Conservation (phyloP, 2,113 vertebrate genomes). For the Heterotilapia buettikoferi region DNA sequence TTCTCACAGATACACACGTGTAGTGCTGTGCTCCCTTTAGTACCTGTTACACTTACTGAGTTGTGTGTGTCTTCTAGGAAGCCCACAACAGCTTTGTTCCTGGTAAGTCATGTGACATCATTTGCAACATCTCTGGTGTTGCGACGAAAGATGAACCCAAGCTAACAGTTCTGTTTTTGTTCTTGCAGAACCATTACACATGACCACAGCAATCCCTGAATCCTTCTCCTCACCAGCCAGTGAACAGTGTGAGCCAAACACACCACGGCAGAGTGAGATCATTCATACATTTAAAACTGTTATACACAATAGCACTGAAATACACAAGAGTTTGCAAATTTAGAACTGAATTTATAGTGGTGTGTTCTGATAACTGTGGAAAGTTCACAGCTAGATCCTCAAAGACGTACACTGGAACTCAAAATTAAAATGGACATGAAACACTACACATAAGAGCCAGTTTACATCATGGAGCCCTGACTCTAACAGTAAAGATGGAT, state of each 20-base stretch:
- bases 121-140: not conserved
- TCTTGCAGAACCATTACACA: slow-evolving; percentile 65
- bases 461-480: not conserved
- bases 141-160: not conserved
- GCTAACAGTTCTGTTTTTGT: not conserved
- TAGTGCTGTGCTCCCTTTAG: not conserved
- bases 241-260: slow-evolving; percentile 43
- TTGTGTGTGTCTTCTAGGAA: slow-evolving; percentile 15
- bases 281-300: not conserved
- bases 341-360: not conserved
- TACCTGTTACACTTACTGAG: not conserved
- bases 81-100: slow-evolving; percentile 17
- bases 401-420: not conserved
- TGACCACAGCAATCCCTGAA: slow-evolving; percentile 71
- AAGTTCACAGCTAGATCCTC: not conserved
- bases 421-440: not conserved
- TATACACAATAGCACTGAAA: not conserved
- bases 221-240: slow-evolving; percentile 60
- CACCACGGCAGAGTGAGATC: slow-evolving; percentile 72
- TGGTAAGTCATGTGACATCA: not conserved
- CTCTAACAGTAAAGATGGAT: not conserved
- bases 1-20: not conserved
- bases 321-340: not conserved
- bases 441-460: rapidly evolving
- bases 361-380: not conserved